Evolutionary conservation across 2,113 vertebrate species (phyloP).

Genomic region (Gobio gobio): DNA sequence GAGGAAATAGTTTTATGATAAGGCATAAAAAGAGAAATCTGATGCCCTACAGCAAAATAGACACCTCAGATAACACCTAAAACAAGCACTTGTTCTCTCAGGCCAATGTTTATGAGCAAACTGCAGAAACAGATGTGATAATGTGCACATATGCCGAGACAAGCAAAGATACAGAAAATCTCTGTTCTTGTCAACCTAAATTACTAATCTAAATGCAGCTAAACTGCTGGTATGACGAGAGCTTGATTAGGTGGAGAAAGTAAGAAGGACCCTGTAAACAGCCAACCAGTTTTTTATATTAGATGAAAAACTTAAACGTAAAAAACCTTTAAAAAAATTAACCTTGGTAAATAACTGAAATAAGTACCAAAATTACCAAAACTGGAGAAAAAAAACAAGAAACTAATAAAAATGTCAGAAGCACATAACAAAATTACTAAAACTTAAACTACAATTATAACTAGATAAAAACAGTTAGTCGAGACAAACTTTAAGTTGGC

Average conservation of each 20-base stretch:
- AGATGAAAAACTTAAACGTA: too few relatives aligned
- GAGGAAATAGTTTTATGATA: constrained; percentile 7
- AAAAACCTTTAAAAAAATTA: too few relatives aligned
- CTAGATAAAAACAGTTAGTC: too few relatives aligned
- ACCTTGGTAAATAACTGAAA: too few relatives aligned
- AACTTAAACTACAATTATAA: too few relatives aligned
- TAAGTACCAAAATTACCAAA: too few relatives aligned
- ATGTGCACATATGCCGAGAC: not conserved
- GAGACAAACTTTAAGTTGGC: too few relatives aligned
- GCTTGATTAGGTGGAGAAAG: not conserved
- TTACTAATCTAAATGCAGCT: not conserved
- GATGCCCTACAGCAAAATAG: not conserved
- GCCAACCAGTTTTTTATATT: too few relatives aligned
- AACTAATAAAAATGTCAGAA: too few relatives aligned
- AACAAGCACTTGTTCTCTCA: not conserved
- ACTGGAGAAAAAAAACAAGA: too few relatives aligned
- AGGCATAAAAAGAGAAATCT: not conserved
- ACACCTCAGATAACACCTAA: not conserved
- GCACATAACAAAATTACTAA: too few relatives aligned
- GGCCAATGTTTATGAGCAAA: not conserved
- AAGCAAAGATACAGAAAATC: not conserved
- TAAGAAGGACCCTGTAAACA: not conserved
- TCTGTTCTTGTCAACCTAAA: not conserved
- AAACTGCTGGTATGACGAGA: not conserved
- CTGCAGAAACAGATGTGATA: not conserved